Conservation (phyloP, 2,888 invertebrate genomes). For the Plebejus anna region DNA sequence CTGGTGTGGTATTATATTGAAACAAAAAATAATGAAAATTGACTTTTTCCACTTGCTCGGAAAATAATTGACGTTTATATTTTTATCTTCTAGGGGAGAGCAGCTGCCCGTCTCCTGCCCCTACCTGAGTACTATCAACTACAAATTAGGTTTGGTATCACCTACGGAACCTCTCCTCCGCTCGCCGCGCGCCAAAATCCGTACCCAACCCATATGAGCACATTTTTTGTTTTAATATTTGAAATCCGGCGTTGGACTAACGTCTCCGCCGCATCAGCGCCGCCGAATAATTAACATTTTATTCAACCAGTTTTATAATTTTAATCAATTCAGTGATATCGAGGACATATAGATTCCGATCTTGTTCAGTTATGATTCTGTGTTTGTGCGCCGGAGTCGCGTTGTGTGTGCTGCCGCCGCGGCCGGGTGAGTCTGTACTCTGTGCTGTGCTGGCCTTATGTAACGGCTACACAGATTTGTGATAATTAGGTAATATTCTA, state of each 20-base stretch:
- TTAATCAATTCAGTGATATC: slow-evolving; percentile 52
- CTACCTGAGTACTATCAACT: not conserved
- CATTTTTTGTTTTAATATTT: slow-evolving; percentile 55
- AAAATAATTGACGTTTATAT: no score
- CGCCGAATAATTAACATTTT: slow-evolving; percentile 43
- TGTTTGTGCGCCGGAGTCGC: slow-evolving; percentile 64
- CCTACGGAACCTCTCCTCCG: not conserved
- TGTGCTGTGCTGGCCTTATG: slow-evolving; percentile 6
- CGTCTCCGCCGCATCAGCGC: slow-evolving; percentile 41
- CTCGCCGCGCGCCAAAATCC: slow-evolving; percentile 18
- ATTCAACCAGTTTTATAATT: slow-evolving; percentile 50
- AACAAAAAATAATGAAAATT: no score
- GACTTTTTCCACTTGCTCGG: no score
- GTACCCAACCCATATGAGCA: slow-evolving; percentile 36
- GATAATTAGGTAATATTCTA: not conserved
- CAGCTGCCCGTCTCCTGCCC: no score
- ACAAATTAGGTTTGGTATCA: not conserved
- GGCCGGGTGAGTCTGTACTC: not conserved
- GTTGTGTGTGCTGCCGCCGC: slow-evolving; percentile 40
- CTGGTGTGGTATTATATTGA: no score
- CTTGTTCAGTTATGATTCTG: slow-evolving; percentile 60
- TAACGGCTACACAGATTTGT: not conserved
- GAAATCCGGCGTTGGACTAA: slow-evolving; percentile 72
- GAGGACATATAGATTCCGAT: slow-evolving; percentile 47
- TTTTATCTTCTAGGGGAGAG: no score